phyloP scores from a whole-genome alignment of 2,113 vertebrate species.

The Hystrix cristata region DNA sequence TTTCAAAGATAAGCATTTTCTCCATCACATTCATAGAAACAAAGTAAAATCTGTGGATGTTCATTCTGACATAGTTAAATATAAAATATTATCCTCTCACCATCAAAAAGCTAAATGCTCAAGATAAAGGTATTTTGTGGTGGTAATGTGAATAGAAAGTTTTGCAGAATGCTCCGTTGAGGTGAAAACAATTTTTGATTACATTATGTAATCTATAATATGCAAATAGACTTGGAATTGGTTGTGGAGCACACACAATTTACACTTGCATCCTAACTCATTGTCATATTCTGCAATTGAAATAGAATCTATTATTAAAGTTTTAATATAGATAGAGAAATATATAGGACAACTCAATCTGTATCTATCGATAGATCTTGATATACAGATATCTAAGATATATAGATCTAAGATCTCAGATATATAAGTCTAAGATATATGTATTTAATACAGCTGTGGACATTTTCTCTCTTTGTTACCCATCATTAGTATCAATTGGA shows the following conservation, averaged over 20 bases:
- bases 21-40: background rate
- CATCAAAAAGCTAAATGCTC: background rate
- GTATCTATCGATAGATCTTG: background rate
- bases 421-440: background rate
- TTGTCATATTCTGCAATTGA: background rate
- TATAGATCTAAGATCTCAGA: background rate
- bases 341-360: background rate
- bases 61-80: background rate
- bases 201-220: background rate
- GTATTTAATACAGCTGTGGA: background rate
- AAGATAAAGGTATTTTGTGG: background rate
- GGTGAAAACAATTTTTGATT: constrained; percentile 4
- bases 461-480: background rate
- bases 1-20: background rate
- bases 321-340: background rate
- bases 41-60: background rate
- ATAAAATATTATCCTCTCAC: background rate
- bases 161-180: background rate
- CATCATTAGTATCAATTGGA: background rate
- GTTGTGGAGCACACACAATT: background rate
- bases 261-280: background rate
- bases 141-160: background rate
- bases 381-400: no score
- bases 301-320: background rate
- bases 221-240: background rate